Evolutionary conservation across 2,797 vertebrate genomes (phyloP), one percentile per base, ranked within the genome.

Genomic region (Apogon talboti): DNA sequence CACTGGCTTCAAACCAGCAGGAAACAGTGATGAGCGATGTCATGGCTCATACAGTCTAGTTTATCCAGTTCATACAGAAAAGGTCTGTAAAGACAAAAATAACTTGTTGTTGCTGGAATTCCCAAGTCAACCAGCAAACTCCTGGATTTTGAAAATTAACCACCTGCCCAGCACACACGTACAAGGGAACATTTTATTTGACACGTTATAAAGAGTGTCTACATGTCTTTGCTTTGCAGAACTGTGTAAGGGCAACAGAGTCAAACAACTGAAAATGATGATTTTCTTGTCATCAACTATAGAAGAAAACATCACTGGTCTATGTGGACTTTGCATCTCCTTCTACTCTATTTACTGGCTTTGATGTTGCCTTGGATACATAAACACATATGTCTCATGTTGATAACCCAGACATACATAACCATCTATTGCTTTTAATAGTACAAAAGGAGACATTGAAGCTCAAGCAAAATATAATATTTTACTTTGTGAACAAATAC

Each of bases 321-420:
- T 30, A 13, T 55, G 52, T 19, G 49, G 49, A 51, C 49, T 37
- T 42, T 40, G 28, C 28, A 30, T 30, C 28, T 30, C 53, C 21
- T n/a, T 19, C 8, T 8, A 41, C 40, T 54, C 45, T 47, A 18
- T 10, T 19, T 21, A 30, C 45, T 37, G 60, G 48, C 50, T 70
- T 74, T 41, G 40, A 59, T 30, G 68, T 69, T 83, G 42, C 74
- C 59, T 59, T 72, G 65, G 66, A 58, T 38, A 71, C 61, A 2
- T 19, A 33, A 53, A 70, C 18, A 55, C 58, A 70, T 15, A 64
- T 37, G 46, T 55, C 50, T 63, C 59, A 11, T 10, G 10, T 52
- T 45, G 62, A 71, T 54, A 44, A 16, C n/a, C 48, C 71, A 73
- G 73, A 58, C 74, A 62, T 53, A 47, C n/a, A 11, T 52, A 30